Conservation (phyloP, 2,113 vertebrate species). For the Tetrax tetrax region DNA sequence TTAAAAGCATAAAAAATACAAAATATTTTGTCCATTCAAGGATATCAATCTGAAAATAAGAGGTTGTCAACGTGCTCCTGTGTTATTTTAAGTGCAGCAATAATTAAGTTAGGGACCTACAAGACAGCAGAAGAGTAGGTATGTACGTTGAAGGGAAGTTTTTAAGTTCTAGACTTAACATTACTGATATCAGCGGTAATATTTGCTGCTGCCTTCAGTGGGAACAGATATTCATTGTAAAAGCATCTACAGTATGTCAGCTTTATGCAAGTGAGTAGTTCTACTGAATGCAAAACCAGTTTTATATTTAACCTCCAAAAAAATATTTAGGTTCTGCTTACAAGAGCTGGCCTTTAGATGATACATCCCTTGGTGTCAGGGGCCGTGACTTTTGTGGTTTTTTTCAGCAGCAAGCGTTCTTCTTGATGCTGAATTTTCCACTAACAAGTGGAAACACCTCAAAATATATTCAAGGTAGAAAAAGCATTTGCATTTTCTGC, state of each 20-base stretch:
- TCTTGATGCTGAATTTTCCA: not conserved
- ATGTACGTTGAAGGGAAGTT: not conserved
- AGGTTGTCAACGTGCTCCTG: not conserved
- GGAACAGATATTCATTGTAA: not conserved
- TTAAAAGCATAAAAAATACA: not conserved
- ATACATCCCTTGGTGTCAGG: not conserved
- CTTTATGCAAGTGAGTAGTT: not conserved
- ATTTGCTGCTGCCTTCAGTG: not conserved
- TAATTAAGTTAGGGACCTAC: not conserved
- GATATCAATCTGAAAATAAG: not conserved
- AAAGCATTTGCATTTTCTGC: not conserved
- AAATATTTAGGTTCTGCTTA: not conserved
- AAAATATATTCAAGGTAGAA: not conserved
- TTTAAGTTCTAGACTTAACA: not conserved
- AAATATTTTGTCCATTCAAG: not conserved
- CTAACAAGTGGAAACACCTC: not conserved
- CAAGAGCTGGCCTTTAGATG: not conserved
- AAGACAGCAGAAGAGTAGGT: not conserved
- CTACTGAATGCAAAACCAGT: not conserved
- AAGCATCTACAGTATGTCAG: rapidly evolving
- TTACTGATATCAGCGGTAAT: not conserved
- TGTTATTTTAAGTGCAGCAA: not conserved
- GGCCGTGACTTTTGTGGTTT: not conserved
- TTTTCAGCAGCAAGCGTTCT: not conserved
- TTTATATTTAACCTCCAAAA: not conserved